These are phyloP conservation scores for Leucopternis melanops DNA, from an alignment of 2,113 vertebrate genomes.

Conservation along the genomic window DNA sequence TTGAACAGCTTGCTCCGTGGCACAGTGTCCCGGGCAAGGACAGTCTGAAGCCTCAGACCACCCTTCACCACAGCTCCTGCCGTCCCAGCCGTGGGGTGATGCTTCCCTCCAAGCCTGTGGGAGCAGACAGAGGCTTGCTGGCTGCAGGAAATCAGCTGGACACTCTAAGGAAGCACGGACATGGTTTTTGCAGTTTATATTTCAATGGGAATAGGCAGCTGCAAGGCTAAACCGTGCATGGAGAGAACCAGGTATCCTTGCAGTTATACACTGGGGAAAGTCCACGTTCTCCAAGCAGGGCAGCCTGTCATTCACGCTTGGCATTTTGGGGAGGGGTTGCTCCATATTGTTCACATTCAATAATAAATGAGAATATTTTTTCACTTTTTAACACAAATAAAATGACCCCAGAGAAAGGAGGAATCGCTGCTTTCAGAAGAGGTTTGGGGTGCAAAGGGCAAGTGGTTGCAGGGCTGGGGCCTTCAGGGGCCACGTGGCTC, in stretches of 20 bases:
- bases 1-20: fast-evolving
- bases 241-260: not conserved
- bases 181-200: not conserved
- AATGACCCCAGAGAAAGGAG: not conserved
- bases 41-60: not conserved
- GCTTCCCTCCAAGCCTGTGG: not conserved
- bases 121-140: not conserved
- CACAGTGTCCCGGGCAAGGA: no score
- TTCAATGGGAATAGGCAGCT: not conserved
- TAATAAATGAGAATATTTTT: not conserved
- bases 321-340: not conserved
- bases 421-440: not conserved
- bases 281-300: not conserved
- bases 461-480: no score
- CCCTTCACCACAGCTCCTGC: not conserved
- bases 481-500: no score
- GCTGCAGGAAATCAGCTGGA: not conserved
- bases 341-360: not conserved
- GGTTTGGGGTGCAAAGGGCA: not conserved
- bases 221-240: not conserved
- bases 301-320: fast-evolving
- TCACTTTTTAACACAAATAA: not conserved
- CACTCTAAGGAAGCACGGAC: fast-evolving
- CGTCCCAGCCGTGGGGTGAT: fast-evolving
- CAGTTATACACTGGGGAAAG: not conserved